Base-by-base conservation (phyloP, 2,888 invertebrate species). In the Oconnorella tubifera region DNA sequence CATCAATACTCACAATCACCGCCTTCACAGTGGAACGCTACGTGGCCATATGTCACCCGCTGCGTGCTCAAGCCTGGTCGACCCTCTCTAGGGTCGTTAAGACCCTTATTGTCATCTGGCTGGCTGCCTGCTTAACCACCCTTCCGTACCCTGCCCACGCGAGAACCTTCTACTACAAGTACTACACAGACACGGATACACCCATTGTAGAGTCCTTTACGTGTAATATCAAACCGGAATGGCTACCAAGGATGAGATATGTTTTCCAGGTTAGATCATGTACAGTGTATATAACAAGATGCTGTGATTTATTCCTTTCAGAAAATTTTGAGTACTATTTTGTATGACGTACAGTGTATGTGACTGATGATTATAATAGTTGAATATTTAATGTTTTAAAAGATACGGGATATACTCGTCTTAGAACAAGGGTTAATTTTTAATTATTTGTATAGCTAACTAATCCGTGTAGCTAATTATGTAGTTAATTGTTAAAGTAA, bases 1-100 rank as follows among this genome's bases (percentile, higher is more conserved):
- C 91, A 1, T 93, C 93, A 0, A 91, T 93, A 58, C 83, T 94
- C 77, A 94, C 93, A 28, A 93, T 94, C 73, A 91, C 92, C 53
- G 91, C 92, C 2, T 94, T 94, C 83, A 92, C 93, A 0, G 87
- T 90, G 83, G 94, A 94, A 83, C 86, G 94, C 53, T 84, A 92
- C 84, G 83, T 93, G 71, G 93, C 93, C 40, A 93, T 94, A 76
- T 94, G 94, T 78, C 90, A 92, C 79, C 93, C 94, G 0, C 83
- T 60, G 0, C 48, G 33, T 29, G 60, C 60, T 1, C 90, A 91
- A 82, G 87, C 89, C 49, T 89, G 92, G 87, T 89, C 90, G 0
- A 90, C 90, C 1, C 86, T 91, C 32, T 87, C 89, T 58, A 84
- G 93, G n/a, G 91, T 91, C 1, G 82, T 89, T 33, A 86, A 89